phyloP scores from a whole-genome alignment of 2,888 invertebrate species.

The Dynastes hyllus region DNA sequence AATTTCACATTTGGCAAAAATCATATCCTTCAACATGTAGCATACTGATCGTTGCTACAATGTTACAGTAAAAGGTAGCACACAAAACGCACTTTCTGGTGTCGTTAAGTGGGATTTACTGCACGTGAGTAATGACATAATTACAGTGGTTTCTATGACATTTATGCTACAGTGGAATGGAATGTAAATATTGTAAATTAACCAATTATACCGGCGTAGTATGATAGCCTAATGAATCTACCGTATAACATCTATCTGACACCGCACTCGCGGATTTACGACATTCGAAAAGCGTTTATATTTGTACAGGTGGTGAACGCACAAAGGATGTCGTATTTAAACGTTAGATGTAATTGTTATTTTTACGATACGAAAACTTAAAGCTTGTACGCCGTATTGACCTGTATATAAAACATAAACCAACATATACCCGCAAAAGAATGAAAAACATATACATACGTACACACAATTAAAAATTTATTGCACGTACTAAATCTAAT shows the following conservation, averaged over 20 bases:
- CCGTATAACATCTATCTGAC: background rate
- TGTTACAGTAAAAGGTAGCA: no score
- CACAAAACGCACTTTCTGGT: no score
- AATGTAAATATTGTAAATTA: constrained; percentile 43
- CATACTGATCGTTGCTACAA: no score
- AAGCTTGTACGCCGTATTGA: constrained; percentile 1
- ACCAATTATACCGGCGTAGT: constrained; percentile 11
- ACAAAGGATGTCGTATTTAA: constrained; percentile 21
- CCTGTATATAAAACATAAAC: constrained; percentile 24
- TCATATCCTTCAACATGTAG: no score
- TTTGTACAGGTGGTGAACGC: constrained; percentile 32
- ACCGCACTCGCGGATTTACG: background rate
- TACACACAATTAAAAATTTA: no score
- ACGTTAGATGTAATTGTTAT: constrained; percentile 26
- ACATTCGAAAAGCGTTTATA: constrained; percentile 35
- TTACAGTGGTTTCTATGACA: constrained; percentile 23
- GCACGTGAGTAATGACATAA: constrained; percentile 29
- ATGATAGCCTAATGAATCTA: constrained; percentile 17
- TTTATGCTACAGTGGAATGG: constrained; percentile 10
- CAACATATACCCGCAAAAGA: background rate
- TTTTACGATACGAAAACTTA: constrained; percentile 17
- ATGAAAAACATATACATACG: no score
- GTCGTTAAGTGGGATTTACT: no score
- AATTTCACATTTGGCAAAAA: no score
- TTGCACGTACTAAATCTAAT: no score